Evolutionary conservation across 2,113 vertebrate species (phyloP).

Genomic region (Pollimyrus isidori): DNA sequence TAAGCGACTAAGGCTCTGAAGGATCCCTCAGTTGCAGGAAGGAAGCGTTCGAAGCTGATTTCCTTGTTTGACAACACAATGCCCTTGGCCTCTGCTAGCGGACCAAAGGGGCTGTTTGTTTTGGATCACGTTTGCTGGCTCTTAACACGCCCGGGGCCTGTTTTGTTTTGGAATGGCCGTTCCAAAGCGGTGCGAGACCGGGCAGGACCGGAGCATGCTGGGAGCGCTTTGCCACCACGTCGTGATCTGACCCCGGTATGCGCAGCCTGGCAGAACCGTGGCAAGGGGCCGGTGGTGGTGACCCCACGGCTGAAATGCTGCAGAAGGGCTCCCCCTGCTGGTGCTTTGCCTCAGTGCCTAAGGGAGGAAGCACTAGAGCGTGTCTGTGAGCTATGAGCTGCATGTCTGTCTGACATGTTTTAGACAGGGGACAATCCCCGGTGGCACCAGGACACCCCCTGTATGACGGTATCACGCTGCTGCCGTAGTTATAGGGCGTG

Average conservation of each 20-base stretch:
- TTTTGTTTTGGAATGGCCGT: background rate
- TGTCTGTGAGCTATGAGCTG: background rate
- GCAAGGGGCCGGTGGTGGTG: background rate
- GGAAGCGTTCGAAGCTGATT: constrained; percentile 25
- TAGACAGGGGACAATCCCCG: background rate
- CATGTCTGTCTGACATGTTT: background rate
- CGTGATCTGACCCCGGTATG: background rate
- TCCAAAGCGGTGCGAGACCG: background rate
- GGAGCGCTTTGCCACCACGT: background rate
- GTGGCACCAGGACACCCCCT: background rate
- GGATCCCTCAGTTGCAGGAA: constrained; percentile 10
- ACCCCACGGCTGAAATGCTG: too few species aligned
- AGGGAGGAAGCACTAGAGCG: background rate
- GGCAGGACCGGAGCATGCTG: background rate
- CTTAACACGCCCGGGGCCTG: background rate
- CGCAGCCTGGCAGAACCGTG: background rate
- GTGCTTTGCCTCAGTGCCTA: background rate
- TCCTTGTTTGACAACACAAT: constrained; percentile 27
- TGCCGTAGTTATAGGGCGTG: background rate
- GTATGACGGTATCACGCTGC: background rate
- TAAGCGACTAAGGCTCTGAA: background rate
- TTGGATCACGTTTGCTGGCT: constrained; percentile 1
- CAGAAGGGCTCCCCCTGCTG: background rate
- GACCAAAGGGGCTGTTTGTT: constrained; percentile 4
- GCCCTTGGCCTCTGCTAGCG: constrained; percentile 13